Base-by-base conservation (phyloP, 1,140 invertebrate species). In the Aleiodes sp. region DNA sequence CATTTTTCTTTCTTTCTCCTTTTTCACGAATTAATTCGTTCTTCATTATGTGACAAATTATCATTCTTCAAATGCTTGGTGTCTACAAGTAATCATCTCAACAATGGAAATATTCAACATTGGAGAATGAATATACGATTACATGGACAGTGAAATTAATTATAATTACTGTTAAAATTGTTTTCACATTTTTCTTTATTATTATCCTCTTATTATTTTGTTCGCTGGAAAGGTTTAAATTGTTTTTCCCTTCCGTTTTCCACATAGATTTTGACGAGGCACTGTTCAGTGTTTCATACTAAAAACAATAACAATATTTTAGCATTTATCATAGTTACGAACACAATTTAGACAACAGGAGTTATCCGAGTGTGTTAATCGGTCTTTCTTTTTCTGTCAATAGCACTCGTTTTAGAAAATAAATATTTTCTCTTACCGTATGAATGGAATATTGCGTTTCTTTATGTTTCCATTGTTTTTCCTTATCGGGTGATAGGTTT, bases 241-340 rank as follows among this genome's bases (percentile, higher is more conserved):
- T 28, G 16, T 41, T 67, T 37, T 33, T n/a, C 43, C n/a, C 19
- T 60, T 43, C 31, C 24, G 37, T 67, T 63, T 37, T 82, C 82
- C 78, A 80, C 77, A 83, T 80, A 80, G 79, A 83, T 82, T 84
- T 82, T 79, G 80, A 83, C 80, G 82, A 83, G 83, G 82, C 82
- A 84, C 82, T 84, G 82, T 83, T 84, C 75, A 83, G 82, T 82
- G 82, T 84, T 33, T 83, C 80, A 81, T 83, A 82, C 74, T 82
- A 82, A 75, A 84, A 82, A 82, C 80, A 82, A 83, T 83, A 82
- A 84, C 80, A 80, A 82, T 79, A 76, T 77, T 77, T 80, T 74
- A 70, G 78, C 78, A 75, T 77, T 80, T 75, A 70, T 78, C 76
- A 78, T 68, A 78, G 77, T 59, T 66, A 24, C 21, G 35, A 26